phyloP scores from a whole-genome alignment of 1,140 invertebrate species.

The Drosophila arawakana region DNA sequence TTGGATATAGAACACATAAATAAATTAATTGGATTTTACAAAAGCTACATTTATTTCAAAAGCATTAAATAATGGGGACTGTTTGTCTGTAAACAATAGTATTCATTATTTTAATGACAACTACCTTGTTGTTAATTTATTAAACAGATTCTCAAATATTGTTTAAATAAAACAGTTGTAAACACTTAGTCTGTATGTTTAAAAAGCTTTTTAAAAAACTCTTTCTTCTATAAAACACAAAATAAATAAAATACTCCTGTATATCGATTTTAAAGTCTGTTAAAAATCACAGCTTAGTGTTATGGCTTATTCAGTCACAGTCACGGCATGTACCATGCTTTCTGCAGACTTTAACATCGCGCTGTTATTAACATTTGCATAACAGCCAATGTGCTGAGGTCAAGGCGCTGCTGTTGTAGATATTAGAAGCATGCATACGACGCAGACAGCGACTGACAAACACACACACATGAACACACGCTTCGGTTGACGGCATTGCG shows the following conservation, averaged over 20 bases:
- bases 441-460: neutral
- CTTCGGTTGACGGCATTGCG: slow-evolving; percentile 26
- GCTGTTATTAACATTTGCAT: slow-evolving; percentile 25
- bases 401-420: slow-evolving; percentile 31
- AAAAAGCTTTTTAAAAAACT: too few relatives aligned
- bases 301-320: slow-evolving; percentile 1
- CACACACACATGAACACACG: neutral
- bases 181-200: too few relatives aligned
- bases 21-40: too few relatives aligned
- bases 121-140: too few relatives aligned
- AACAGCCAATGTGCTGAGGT: slow-evolving; percentile 38
- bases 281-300: neutral
- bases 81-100: too few relatives aligned
- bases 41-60: too few relatives aligned
- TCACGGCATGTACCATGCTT: neutral
- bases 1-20: neutral
- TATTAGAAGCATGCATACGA: slow-evolving; percentile 12
- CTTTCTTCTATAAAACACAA: too few relatives aligned
- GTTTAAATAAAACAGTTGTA: too few relatives aligned
- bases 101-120: too few relatives aligned
- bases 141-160: too few relatives aligned
- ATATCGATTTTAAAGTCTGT: neutral
- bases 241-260: too few relatives aligned
- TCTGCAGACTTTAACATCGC: slow-evolving; percentile 2
- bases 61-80: too few relatives aligned